Evolutionary conservation across 2,797 vertebrate genomes (phyloP).

Genomic region (Sebastes aleutianus): DNA sequence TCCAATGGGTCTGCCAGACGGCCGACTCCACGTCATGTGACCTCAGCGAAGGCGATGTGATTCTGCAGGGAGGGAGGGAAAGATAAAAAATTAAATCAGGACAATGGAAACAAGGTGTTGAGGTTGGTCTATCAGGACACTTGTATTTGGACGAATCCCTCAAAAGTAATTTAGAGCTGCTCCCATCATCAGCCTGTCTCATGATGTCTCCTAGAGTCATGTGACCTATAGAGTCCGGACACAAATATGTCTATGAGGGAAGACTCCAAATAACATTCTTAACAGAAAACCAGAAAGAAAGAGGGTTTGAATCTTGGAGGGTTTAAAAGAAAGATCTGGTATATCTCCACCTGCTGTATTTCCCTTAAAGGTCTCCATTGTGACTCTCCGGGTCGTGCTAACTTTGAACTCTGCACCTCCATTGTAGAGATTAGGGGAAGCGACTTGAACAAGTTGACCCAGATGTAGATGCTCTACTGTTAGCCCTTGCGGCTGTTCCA

Average conservation of each 20-base stretch:
- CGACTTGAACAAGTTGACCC: too few relatives aligned
- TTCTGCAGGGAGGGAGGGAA: slow-evolving; percentile 80
- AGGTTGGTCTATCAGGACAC: neutral
- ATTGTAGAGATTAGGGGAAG: neutral
- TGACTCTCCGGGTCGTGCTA: neutral
- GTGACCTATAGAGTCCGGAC: neutral
- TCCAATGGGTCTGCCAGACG: slow-evolving; percentile 92
- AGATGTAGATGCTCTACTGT: too few relatives aligned
- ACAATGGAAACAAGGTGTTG: neutral
- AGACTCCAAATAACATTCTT: neutral
- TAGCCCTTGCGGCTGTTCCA: too few relatives aligned
- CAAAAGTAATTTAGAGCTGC: neutral
- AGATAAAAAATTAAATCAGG: neutral
- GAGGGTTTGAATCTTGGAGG: neutral
- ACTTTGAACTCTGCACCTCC: neutral
- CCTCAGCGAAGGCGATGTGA: slow-evolving; percentile 98
- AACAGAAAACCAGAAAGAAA: neutral
- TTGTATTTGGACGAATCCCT: neutral
- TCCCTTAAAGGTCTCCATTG: too few relatives aligned
- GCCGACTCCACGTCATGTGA: slow-evolving; percentile 98
- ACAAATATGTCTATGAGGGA: neutral
- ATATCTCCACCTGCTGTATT: too few relatives aligned
- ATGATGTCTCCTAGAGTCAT: neutral
- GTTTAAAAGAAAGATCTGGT: neutral
- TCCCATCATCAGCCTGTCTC: neutral